Conservation (phyloP, 2,113 vertebrate genomes). For the Nicator chloris region DNA sequence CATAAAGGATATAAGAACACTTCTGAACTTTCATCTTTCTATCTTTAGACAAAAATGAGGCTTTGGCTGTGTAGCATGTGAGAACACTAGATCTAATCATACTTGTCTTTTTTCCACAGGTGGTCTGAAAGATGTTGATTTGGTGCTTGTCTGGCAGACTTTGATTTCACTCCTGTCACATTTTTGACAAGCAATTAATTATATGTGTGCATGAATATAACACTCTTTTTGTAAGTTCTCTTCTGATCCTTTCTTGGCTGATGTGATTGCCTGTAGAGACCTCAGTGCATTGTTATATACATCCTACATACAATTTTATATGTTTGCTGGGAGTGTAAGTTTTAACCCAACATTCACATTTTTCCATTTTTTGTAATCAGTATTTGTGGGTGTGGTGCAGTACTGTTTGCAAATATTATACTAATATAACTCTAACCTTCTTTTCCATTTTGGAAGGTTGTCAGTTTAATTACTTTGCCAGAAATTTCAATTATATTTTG, state of each 20-base stretch:
- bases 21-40: not conserved
- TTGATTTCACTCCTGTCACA: not conserved
- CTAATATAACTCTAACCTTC: not conserved
- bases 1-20: not conserved
- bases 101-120: not conserved
- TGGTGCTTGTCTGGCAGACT: not conserved
- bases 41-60: not conserved
- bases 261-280: not conserved
- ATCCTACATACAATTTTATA: not conserved
- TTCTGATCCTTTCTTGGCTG: not conserved
- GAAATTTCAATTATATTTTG: not conserved
- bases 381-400: not conserved
- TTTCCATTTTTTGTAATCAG: not conserved
- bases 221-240: not conserved
- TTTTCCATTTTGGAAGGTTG: not conserved
- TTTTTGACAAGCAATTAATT: not conserved
- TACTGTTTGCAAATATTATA: not conserved
- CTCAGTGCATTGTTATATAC: accelerated
- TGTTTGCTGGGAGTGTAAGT: not conserved
- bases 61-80: not conserved
- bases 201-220: not conserved
- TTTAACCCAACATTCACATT: not conserved
- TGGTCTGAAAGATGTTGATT: not conserved
- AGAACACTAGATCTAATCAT: not conserved
- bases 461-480: not conserved